These are phyloP conservation scores for Spilarctia lutea DNA, from an alignment of 2,888 invertebrate species.

Conservation along the genomic window DNA sequence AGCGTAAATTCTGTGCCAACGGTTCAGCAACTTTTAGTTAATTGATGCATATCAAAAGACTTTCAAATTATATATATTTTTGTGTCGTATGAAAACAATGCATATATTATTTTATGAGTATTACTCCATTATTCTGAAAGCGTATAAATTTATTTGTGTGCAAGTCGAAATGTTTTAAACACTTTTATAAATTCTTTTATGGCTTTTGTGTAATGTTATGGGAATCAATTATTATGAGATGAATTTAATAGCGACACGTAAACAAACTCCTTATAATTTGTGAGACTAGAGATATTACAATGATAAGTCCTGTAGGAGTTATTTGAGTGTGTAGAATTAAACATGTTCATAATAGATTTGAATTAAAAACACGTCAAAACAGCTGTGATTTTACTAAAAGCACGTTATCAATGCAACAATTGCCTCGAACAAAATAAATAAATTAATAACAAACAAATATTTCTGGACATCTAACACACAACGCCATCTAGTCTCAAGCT, in stretches of 20 bases:
- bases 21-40: slow-evolving; percentile 30
- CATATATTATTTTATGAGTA: not conserved
- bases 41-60: slow-evolving; percentile 30
- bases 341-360: not conserved
- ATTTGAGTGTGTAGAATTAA: not conserved
- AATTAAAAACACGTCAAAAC: not conserved
- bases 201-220: not conserved
- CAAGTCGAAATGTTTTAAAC: not conserved
- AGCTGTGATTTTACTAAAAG: not conserved
- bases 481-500: no score
- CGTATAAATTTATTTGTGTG: not conserved
- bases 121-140: not conserved
- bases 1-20: slow-evolving; percentile 30
- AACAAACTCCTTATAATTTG: not conserved
- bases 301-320: not conserved
- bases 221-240: not conserved
- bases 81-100: slow-evolving; percentile 21
- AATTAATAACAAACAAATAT: no score
- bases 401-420: not conserved
- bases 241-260: not conserved
- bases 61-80: slow-evolving; percentile 28
- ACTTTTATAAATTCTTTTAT: not conserved
- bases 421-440: not conserved
- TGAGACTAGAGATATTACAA: not conserved
- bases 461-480: no score